These are phyloP conservation scores for Sinella curviseta DNA, from an alignment of 1,140 invertebrate species.

Conservation along the genomic window DNA sequence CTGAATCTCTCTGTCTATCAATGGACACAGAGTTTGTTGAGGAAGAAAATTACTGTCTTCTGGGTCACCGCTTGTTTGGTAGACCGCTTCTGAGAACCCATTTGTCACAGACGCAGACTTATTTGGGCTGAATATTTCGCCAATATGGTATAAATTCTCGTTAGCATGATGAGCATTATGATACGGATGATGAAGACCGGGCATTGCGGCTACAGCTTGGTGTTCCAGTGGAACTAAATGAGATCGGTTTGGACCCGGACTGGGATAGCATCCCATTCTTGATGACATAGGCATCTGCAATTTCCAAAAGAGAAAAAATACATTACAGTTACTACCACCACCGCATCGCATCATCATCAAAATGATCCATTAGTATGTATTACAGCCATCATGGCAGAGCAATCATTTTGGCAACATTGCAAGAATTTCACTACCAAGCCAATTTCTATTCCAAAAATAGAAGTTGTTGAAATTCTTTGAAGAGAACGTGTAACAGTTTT, in stretches of 20 bases:
- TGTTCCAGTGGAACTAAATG: constrained; percentile 43
- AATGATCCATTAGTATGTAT: constrained; percentile 11
- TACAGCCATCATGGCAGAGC: neutral
- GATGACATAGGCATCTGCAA: constrained; percentile 46
- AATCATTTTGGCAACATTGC: constrained; percentile 11
- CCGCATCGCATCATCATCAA: neutral
- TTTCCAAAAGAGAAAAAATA: neutral
- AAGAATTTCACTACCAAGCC: constrained; percentile 12
- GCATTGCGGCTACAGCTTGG: constrained; percentile 12
- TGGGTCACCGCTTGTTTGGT: constrained; percentile 58
- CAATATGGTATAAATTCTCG: constrained; percentile 56
- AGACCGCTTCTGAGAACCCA: constrained; percentile 52
- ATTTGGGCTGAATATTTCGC: constrained; percentile 55
- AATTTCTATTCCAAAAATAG: neutral
- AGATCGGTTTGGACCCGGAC: constrained; percentile 47
- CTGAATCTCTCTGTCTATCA: constrained; percentile 58
- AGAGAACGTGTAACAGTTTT: neutral
- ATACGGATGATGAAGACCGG: constrained; percentile 35
- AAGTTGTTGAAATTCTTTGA: neutral
- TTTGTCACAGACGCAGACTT: constrained; percentile 45
- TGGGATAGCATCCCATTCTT: constrained; percentile 46
- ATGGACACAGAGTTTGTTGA: constrained; percentile 48
- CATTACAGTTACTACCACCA: neutral
- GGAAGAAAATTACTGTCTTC: constrained; percentile 47
- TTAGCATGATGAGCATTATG: constrained; percentile 52